Base-by-base conservation (phyloP, 2,113 vertebrate species). In the Thinocorus orbignyianus region DNA sequence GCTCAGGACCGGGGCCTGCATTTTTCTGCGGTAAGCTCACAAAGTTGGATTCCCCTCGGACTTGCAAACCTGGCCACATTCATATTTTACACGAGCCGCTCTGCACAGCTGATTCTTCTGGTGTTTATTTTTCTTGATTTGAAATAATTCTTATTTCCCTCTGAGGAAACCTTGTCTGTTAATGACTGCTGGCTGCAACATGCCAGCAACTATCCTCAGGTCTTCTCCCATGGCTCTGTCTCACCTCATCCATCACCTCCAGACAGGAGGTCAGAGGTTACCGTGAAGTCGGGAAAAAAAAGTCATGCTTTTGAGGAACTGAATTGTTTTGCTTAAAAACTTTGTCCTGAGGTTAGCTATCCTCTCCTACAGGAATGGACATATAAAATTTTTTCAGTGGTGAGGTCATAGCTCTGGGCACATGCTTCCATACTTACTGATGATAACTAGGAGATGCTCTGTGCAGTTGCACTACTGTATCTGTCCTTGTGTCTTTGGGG, bases 21-120 rank as follows among this genome's bases (percentile, higher is more conserved):
- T 98, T 97, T 96, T 97, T 98, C 82, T 94, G 83, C 5, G 76
- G 86, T 97, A 90, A 95, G 86, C 95, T 98, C 96, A 97, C 62
- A 42, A 90, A 79, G 62, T 18, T 79, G 71, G 62, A 77, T 93
- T 97, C 92, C 97, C 96, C 62, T 88, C 0, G 42, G 97, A 82
- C 91, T 94, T 93, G 48, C 93, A 98, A 97, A 97, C 88, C 65
- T 90, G 68, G 81, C 95, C 80, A 78, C 87, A 37, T 97, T 95
- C 77, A 42, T 96, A 92, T 96, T 97, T 98, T 97, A 97, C 31
- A 11, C 57, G 86, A 96, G 72, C 73, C 73, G 58, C 73, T 88
- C 46, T 93, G 62, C 19, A 46, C 73, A 87, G 82, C 76, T 97
- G 95, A 86, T 91, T 73, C 55, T 89, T 80, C 69, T 93, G 68